Evolutionary conservation across 2,113 vertebrate species (phyloP), one percentile per base, ranked within the genome.

Genomic region (Zapus hudsonius): DNA sequence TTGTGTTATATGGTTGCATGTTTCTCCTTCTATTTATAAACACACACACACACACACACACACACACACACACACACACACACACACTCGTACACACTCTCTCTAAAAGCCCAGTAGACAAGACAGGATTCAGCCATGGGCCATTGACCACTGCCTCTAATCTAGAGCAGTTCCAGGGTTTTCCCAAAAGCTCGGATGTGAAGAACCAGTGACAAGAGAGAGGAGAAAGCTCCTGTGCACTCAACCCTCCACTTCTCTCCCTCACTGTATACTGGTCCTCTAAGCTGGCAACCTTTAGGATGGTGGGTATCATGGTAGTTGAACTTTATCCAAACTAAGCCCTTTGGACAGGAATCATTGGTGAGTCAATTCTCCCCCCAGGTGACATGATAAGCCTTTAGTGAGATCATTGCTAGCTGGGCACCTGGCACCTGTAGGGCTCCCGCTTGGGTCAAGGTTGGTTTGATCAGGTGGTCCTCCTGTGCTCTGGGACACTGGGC

Each of bases 1-100:
- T 90, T 76, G 72, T 29, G 3, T 40, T 22, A 16, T 64, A 15
- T 76, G 8, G 17, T 81, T 78, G 12, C 5, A 79, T 92, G 29
- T 27, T 88, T 87, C 83, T 89, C 36, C 52, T 93, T 90, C 74
- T 83, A 38, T 13, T 66, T 67, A 83, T 92, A 59, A 25, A 27
- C 29, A 9, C 23, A 64, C 23, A 64, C 29, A n/a, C n/a, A n/a
- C n/a, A n/a, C n/a, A n/a, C n/a, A n/a, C n/a, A n/a, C n/a, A n/a
- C n/a, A n/a, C n/a, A n/a, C n/a, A n/a, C n/a, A n/a, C n/a, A n/a
- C n/a, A n/a, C n/a, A n/a, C n/a, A n/a, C n/a, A n/a, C n/a, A n/a
- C n/a, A n/a, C n/a, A n/a, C n/a, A n/a, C n/a, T n/a, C n/a, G n/a
- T n/a, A n/a, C 52, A 15, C 52, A 52, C 52, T 52, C 52, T 52